Evolutionary conservation across 1,140 invertebrate genomes (phyloP).

Genomic region (Heliconius nattereri): DNA sequence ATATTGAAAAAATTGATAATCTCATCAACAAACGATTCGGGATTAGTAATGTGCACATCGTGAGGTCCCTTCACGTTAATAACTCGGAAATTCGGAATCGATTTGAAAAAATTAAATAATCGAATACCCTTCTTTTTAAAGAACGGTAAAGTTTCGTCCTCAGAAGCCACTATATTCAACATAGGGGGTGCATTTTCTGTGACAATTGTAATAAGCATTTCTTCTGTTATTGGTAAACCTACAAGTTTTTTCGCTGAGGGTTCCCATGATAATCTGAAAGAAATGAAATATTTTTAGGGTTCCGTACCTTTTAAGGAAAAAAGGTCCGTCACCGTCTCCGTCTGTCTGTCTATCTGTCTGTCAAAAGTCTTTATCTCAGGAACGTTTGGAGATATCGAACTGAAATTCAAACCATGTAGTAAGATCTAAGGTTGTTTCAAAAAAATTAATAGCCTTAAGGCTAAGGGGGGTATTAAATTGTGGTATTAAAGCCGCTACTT

Average conservation of each 20-base stretch:
- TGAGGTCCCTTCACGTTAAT: slow-evolving; percentile 41
- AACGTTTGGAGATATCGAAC: too few species aligned
- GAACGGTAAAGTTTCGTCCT: slow-evolving; percentile 29
- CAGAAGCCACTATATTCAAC: slow-evolving; percentile 36
- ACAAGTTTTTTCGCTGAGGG: slow-evolving; percentile 46
- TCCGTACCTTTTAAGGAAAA: too few species aligned
- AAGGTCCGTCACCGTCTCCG: too few species aligned
- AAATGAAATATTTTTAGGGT: too few species aligned
- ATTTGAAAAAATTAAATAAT: slow-evolving; percentile 34
- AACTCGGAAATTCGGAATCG: slow-evolving; percentile 32
- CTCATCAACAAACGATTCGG: slow-evolving; percentile 33
- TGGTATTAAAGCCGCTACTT: too few species aligned
- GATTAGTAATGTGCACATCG: slow-evolving; percentile 51
- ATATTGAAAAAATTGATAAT: not conserved
- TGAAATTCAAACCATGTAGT: too few species aligned
- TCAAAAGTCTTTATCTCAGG: too few species aligned
- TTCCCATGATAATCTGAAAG: slow-evolving; percentile 51
- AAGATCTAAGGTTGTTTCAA: too few species aligned
- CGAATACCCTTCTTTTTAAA: slow-evolving; percentile 26
- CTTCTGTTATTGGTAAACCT: slow-evolving; percentile 40
- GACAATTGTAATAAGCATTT: slow-evolving; percentile 33
- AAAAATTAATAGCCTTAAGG: too few species aligned
- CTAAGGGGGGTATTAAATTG: too few species aligned
- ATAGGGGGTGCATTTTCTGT: slow-evolving; percentile 37
- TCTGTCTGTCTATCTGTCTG: too few species aligned